Evolutionary conservation across 2,797 vertebrate genomes (phyloP), one percentile per base, ranked within the genome.

Genomic region (Hyperoplus immaculatus): DNA sequence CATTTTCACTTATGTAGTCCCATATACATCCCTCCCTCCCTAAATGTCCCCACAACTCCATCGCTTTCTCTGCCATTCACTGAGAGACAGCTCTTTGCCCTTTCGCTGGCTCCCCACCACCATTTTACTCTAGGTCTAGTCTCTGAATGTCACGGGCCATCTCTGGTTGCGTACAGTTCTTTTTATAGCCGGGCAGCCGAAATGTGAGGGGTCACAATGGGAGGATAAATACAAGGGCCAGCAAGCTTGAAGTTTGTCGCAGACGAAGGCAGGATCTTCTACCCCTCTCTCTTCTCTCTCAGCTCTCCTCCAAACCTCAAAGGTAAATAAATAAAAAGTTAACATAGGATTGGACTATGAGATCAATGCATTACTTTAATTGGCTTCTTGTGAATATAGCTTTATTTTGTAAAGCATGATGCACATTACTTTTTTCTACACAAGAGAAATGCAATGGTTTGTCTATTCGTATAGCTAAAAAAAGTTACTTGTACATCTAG

Each of bases 181-280:
- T 94, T 94, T 94, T 93, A 94, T 95, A 95, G 92, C 86, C 4
- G 42, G 62, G 46, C 91, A 85, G 89, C 93, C 93, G 91, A 95
- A 95, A 96, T 95, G 95, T 95, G 93, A 96, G 92, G 94, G 95
- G 95, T 95, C 95, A 95, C 81, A 92, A 93, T 91, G 88, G 87
- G 81, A 86, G 91, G 92, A 95, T 95, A 95, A 95, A 95, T 94
- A 94, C 90, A 90, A 90, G 90, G 64, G 79, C 74, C 81, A 58
- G 80, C 42, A 2, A 64, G 51, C 76, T 43, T 39, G 53, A 69
- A 14, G 65, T 86, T 39, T 80, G 91, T 94, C 88, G 78, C 92
- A 84, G 94, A 93, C 91, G 85, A 90, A 93, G 66, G 74, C 89
- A 72, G 61, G 91, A 90, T 87, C 90, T 91, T 90, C 89, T 91